Evolutionary conservation across 2,888 invertebrate species (phyloP).

Genomic region (Andrena camellia): DNA sequence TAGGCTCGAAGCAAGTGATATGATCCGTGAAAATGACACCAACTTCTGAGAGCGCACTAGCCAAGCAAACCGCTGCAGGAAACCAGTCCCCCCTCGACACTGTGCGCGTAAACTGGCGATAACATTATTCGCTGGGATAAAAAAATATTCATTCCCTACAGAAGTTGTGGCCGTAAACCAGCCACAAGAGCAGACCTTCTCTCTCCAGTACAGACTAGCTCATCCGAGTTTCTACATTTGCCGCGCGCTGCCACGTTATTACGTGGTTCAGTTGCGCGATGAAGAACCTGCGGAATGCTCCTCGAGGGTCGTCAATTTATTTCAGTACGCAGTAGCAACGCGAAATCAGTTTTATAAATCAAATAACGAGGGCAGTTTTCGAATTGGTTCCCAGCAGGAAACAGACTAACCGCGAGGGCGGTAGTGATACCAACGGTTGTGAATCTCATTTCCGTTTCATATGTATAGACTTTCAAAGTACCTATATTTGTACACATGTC

Average conservation of each 20-base stretch:
- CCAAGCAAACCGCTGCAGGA: background rate
- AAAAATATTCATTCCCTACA: constrained; percentile 7
- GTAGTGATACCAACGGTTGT: too few species aligned
- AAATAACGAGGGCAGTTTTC: background rate
- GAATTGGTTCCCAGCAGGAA: background rate
- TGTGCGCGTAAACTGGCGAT: constrained; percentile 44
- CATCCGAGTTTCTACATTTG: constrained; percentile 1
- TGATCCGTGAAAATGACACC: constrained; percentile 44
- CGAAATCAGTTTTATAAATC: background rate
- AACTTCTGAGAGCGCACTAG: constrained; percentile 15
- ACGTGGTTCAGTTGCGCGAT: background rate
- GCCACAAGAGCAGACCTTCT: background rate
- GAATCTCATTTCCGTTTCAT: too few species aligned
- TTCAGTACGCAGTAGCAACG: background rate
- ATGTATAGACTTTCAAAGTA: too few species aligned
- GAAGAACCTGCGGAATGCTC: background rate
- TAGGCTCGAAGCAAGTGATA: constrained; percentile 27
- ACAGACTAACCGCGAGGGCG: too few species aligned
- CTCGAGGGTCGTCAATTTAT: background rate
- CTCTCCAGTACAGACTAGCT: background rate
- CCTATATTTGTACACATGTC: too few species aligned
- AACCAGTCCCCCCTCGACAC: constrained; percentile 9
- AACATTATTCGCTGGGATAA: constrained; percentile 34
- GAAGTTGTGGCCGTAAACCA: constrained; percentile 9
- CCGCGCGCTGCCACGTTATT: background rate